Evolutionary conservation across 2,113 vertebrate species (phyloP).

Genomic region (Onychorhynchus coronatus): DNA sequence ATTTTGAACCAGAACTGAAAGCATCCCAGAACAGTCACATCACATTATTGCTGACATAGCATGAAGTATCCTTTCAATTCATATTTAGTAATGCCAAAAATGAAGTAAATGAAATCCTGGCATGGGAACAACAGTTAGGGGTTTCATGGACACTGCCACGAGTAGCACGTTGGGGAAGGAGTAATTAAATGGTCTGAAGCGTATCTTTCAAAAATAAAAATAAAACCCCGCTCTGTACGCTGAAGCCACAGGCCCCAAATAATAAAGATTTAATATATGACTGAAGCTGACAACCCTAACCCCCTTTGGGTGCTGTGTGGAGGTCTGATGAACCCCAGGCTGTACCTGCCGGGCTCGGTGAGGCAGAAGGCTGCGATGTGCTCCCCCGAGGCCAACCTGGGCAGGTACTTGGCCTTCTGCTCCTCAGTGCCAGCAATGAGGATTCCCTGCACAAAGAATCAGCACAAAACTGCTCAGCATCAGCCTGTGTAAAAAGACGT

Average conservation of each 20-base stretch:
- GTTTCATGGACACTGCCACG: background rate
- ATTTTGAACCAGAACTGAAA: background rate
- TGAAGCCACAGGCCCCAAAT: background rate
- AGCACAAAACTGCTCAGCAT: background rate
- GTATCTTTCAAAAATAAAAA: background rate
- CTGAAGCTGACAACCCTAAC: background rate
- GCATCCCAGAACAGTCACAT: background rate
- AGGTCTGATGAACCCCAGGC: background rate
- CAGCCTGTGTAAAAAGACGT: background rate
- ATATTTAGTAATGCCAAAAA: background rate
- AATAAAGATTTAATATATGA: background rate
- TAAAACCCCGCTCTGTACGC: fast-evolving
- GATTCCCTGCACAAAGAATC: conserved; percentile 81
- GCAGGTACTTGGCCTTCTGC: conserved; percentile 93
- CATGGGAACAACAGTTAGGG: background rate
- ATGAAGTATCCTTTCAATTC: background rate
- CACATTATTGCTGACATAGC: background rate
- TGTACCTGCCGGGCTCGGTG: conserved; percentile 91
- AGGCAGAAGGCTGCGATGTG: conserved; percentile 94
- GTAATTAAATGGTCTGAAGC: background rate
- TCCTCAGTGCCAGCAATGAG: conserved; percentile 90
- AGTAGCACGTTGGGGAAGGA: fast-evolving
- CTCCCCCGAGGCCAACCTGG: conserved; percentile 88
- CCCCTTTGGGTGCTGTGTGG: background rate
- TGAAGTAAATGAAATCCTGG: background rate